Conservation (phyloP, 2,797 vertebrate genomes). For the Muscicapa comitata region DNA sequence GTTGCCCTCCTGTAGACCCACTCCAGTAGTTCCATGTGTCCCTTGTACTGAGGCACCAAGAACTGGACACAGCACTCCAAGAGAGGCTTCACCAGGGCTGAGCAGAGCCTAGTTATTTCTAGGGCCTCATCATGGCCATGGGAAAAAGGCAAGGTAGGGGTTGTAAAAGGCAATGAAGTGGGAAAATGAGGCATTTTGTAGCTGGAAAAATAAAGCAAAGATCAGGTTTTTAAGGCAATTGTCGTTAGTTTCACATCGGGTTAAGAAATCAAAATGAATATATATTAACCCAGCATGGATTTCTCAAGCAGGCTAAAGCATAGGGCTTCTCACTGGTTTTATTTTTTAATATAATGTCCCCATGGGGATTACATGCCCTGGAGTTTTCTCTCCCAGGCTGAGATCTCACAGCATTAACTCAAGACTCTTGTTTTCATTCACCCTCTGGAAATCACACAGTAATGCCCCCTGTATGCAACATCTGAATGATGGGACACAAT, state of each 20-base stretch:
- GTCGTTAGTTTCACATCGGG: neutral
- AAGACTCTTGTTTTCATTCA: neutral
- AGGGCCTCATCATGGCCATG: accelerated
- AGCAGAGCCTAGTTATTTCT: neutral
- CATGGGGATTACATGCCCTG: neutral
- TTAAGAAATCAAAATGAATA: neutral
- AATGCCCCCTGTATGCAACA: neutral
- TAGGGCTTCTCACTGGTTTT: neutral
- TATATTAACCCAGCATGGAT: neutral
- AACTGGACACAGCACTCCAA: neutral
- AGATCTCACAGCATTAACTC: neutral
- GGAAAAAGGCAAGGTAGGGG: neutral
- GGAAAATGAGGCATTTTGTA: neutral
- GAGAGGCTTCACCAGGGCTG: neutral
- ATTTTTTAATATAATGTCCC: neutral
- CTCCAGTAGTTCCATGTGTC: neutral
- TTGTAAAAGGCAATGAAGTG: neutral
- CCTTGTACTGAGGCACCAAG: neutral
- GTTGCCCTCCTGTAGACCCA: neutral
- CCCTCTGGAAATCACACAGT: neutral
- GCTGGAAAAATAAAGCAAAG: neutral
- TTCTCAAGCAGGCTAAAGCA: neutral
- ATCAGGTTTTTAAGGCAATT: neutral
- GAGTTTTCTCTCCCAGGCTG: neutral
- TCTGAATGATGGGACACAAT: neutral